Base-by-base conservation (phyloP, 2,113 vertebrate genomes). In the Microtus pennsylvanicus region DNA sequence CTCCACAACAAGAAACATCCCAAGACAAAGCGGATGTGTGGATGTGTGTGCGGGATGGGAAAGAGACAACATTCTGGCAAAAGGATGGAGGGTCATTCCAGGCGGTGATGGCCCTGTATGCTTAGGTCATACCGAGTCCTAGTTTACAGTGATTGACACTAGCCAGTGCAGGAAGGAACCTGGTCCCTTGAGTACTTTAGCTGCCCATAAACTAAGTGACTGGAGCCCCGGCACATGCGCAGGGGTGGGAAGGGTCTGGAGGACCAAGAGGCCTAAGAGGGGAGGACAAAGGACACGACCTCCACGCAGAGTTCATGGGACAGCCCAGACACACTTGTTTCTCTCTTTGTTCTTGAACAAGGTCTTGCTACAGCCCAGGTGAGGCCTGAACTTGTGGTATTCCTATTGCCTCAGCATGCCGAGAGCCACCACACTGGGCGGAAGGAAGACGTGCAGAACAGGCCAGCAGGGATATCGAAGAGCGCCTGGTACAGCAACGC, bases 1-100 rank as follows among this genome's bases (percentile, higher is more conserved):
- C 3, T 16, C 14, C 33, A 52, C 2, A 35, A 30, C 24, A 61
- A 28, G 67, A 72, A 50, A 35, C 16, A 0, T 9, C 82, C 87
- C 52, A 35, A 13, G 74, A 50, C 0, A 19, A 72, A 42, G 42
- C 13, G 0, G 69, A 0, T 1, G 50, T 6, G 0, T 3, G 3
- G 58, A 50, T 12, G 50, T 52, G 0, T 30, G 28, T n/a, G 5
- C 0, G 22, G 33, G 38, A 6, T 4, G 38, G 42, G 63, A 28
- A 22, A 55, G 16, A 26, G 33, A 6, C 13, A 28, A 38, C 7
- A 1, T 1, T 11, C 19, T 3, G 16, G 26, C 42, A 5, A 16
- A 52, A 12, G 28, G 42, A 35, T 9, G 0, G 24, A 63, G 61
- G 82, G 4, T 33, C 42, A 35, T 7, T 45, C 61, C 35, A 30